Evolutionary conservation across 92 coral and sea anemone genomes (phyloP), one percentile per base, ranked within the genome.

Genomic region (Plumapathes pennacea): DNA sequence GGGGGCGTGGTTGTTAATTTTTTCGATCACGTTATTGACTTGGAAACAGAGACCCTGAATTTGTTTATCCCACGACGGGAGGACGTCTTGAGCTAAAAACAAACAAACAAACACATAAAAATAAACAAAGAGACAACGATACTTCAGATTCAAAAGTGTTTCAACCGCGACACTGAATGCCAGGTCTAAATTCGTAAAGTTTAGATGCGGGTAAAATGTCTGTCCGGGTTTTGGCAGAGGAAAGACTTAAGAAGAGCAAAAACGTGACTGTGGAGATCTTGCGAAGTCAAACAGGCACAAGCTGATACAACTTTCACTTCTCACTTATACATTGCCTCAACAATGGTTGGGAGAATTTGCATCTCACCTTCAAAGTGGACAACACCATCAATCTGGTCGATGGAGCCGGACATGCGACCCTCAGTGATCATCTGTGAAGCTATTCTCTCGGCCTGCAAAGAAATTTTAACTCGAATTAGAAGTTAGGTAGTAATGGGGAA

Each of bases 391-490:
- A 94, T 88, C 64, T 94, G 99, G 49, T 94, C 99, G 50, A 94
- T 94, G 0, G 99, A 94, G 11, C 99, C 99, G 10, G 97, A 72
- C 96, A 94, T 81, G 10, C 99, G 89, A 22, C 99, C 96, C 48
- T 94, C 99, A 8, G 96, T 84, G 28, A 94, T 94, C 99, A 94
- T 94, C 70, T 94, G 99, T 28, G 99, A 94, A 17, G 99, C 99
- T 33, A 94, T 94, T 43, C 99, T 69, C 65, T 94, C 99, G 3
- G 99, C 99, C 99, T 92, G 42, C 13, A 62, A 51, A 54, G 38
- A 46, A n/a, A n/a, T n/a, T n/a, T n/a, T n/a, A n/a, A n/a, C n/a
- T n/a, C n/a, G n/a, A n/a, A n/a, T n/a, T n/a, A n/a, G n/a, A n/a
- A n/a, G n/a, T n/a, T n/a, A n/a, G n/a, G n/a, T n/a, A n/a, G n/a